Evolutionary conservation across 2,797 vertebrate species (phyloP), one percentile per base, ranked within the genome.

Genomic region (Tolypeutes matacus): DNA sequence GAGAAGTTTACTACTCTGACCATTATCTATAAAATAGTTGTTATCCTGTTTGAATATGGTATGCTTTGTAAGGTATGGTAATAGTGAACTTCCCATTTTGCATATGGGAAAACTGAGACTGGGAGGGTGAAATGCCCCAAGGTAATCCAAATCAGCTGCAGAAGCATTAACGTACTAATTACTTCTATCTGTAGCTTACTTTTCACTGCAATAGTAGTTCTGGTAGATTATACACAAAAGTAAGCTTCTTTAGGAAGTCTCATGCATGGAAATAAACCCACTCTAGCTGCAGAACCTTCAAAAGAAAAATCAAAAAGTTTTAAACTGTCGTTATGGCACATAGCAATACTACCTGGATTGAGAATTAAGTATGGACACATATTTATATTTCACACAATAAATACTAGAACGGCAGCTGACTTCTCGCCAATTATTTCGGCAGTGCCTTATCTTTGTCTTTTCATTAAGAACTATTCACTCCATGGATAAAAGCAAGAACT

Each of bases 381-480:
- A 46, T 39, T 10, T 2, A 25, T 5, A 53, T 18, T 58, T 76
- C 93, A 53, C 23, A 4, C 10, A 69, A 62, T 1, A 31, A 75
- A 80, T 7, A 49, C 15, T 15, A 53, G 90, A 93, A 62, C 25
- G 96, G 95, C 1, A 42, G 93, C 36, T 4, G 42, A 93, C 75
- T 86, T 96, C 76, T 81, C 96, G 78, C 84, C 87, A 39, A 23
- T 90, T 85, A 87, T 12, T 80, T 93, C 64, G 49, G 83, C 36
- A 46, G 53, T 34, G 58, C 60, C 56, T 58, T 39, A 70, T 65
- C 91, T 93, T 80, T 23, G 4, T 70, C 27, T 72, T 95, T 95
- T 95, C 81, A 67, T 91, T 46, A 69, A 58, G 42, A 96, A 95
- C 36, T 78, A 85, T 93, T 92, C 92, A 93, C 64, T 73, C 60